phyloP scores from a whole-genome alignment of 2,888 invertebrate genomes.

The Drosophila villosipedis region DNA sequence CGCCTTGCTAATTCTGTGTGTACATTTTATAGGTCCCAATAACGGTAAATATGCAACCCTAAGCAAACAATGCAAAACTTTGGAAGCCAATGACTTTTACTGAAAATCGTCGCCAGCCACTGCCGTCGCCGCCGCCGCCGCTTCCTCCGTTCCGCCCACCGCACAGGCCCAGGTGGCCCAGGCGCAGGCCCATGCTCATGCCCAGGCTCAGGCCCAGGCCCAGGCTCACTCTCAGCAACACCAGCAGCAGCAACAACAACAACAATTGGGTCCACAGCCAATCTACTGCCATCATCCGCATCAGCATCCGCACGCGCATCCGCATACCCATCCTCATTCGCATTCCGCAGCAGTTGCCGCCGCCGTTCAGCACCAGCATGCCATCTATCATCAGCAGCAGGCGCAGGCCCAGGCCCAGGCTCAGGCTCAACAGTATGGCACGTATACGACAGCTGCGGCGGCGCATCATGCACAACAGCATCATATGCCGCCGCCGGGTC shows the following conservation, averaged over 20 bases:
- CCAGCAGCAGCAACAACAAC: conserved; percentile 65
- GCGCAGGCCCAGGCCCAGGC: conserved; percentile 61
- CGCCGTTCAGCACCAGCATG: conserved; percentile 86
- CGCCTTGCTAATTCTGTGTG: conserved; percentile 76
- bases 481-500: conserved; percentile 82
- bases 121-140: conserved; percentile 83
- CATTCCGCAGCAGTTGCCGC: conserved; percentile 86
- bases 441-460: conserved; percentile 74
- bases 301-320: conserved; percentile 83
- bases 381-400: conserved; percentile 85
- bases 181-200: conserved; percentile 48
- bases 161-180: conserved; percentile 81
- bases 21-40: conserved; percentile 87
- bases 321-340: conserved; percentile 83
- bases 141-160: conserved; percentile 74
- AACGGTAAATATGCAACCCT: conserved; percentile 97
- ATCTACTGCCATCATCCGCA: conserved; percentile 86
- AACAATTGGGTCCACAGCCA: conserved; percentile 83
- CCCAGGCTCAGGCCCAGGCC: conserved; percentile 55
- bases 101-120: conserved; percentile 90
- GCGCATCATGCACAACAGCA: conserved; percentile 80
- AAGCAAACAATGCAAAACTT: conserved; percentile 98
- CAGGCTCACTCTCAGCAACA: conserved; percentile 46
- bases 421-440: conserved; percentile 81
- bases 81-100: conserved; percentile 97